Base-by-base conservation (phyloP, 2,797 vertebrate species). In the Austrolebias charrua region DNA sequence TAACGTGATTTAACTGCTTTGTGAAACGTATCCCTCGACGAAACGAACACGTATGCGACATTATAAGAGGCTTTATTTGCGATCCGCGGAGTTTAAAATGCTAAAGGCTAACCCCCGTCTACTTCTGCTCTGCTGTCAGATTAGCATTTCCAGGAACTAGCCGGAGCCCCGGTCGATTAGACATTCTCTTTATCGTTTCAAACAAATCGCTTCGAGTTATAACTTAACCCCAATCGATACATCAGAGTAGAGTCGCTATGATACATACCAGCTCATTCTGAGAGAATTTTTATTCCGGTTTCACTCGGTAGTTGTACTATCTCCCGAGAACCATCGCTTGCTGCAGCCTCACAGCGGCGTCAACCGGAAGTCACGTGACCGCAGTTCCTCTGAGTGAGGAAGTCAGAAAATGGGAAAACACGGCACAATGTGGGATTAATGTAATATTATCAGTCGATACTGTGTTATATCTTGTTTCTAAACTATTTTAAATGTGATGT, bases 191-290 rank as follows among this genome's bases (percentile, higher is more conserved):
- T 4, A 11, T 57, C 1, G 15, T 16, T 19, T 8, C 35, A 8
- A 48, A n/a, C 42, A 3, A 15, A 10, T 48, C 9, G 0, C 16
- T 44, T 49, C 19, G 6, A 3, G 4, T 33, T 44, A n/a, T 8
- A 58, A 11, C 62, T 63, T 8, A 31, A 6, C 43, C 0, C 31
- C 12, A 53, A 15, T 7, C 4, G 2, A 4, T 6, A 1, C 31
- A 24, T 50, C 2, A 57, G 33, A 0, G 1, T 13, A 40, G 24
- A 10, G 31, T 46, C 55, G n/a, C 4, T 0, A 12, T 35, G 6
- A 78, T 86, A 93, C 93, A 55, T 92, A 94, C 93, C 93, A 94
- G 83, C 92, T 94, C 93, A 94, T 94, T 65, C 85, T 91, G 86
- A 73, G 58, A 44, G 54, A 63, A 58, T 60, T 51, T 85, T 82